Base-by-base conservation (phyloP, 2,888 invertebrate species). In the Villa cingulata region DNA sequence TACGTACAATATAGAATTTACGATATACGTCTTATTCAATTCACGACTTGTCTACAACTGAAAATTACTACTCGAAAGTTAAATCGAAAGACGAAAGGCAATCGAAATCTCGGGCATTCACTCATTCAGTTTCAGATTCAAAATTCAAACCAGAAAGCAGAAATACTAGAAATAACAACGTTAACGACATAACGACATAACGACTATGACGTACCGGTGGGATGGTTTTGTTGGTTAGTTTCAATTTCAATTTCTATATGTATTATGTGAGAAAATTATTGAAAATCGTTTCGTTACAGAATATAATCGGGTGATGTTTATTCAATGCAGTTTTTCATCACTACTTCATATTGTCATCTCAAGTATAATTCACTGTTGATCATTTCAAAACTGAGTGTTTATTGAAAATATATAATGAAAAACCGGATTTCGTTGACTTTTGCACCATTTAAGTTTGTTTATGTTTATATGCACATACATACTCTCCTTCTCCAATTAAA, bases 11-110 rank as follows among this genome's bases (percentile, higher is more conserved):
- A n/a, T n/a, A n/a, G n/a, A n/a, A n/a, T n/a, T n/a, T n/a, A n/a
- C n/a, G n/a, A n/a, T n/a, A 60, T 61, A 67, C 68, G 67, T 68
- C 68, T 60, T 62, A 60, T 61, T 64, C 61, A 65, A 65, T 66
- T 66, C 68, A 69, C 62, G 68, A 66, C 68, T 67, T 62, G 63
- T 64, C 59, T 61, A 63, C 63, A 66, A 68, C 65, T 68, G 61
- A 65, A 32, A 32, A 12, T 32, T 32, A 32, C 12, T 14, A 12
- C 29, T 12, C 7, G 23, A 7, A 32, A 32, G n/a, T n/a, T n/a
- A n/a, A n/a, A n/a, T n/a, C n/a, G n/a, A n/a, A n/a, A n/a, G n/a
- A 32, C 12, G 12, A 14, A 23, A 23, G 7, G 12, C 37, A 18
- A 27, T 41, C 23, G 37, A 40, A 50, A 51, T 49, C 48, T 51